These are phyloP conservation scores for Merluccius polli DNA, from an alignment of 2,797 vertebrate species.

Conservation along the genomic window DNA sequence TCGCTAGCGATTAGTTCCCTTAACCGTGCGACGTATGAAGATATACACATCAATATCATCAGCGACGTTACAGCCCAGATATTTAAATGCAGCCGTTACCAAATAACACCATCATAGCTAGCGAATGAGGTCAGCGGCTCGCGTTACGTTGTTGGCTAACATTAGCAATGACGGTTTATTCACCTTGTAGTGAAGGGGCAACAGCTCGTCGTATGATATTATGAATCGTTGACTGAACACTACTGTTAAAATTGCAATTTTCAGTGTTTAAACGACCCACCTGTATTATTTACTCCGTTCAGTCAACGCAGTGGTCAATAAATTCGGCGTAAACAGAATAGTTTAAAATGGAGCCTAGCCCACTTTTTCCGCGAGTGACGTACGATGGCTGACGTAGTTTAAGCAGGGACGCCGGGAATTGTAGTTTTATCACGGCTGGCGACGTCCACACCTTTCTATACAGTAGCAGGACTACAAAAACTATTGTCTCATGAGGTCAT, in stretches of 20 bases:
- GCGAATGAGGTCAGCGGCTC: neutral
- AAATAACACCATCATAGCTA: neutral
- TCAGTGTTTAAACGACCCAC: neutral
- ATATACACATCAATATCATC: neutral
- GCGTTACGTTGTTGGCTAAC: neutral
- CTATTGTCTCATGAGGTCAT: no score
- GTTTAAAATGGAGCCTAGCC: slow-evolving; percentile 36
- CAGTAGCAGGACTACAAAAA: no score
- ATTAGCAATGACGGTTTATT: neutral
- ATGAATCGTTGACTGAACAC: neutral
- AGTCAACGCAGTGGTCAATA: neutral
- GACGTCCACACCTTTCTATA: neutral
- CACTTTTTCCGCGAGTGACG: neutral
- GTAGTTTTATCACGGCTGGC: neutral
- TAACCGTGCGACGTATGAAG: neutral
- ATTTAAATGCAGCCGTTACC: neutral
- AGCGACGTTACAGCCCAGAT: neutral
- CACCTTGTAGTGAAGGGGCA: neutral
- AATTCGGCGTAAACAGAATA: neutral
- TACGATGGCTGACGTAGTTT: neutral
- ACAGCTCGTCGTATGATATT: neutral
- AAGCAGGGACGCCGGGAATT: slow-evolving; percentile 7
- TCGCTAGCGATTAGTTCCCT: neutral
- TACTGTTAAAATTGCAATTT: neutral
- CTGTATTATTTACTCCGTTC: neutral